Conservation (phyloP, 2,888 invertebrate genomes). For the Epistrophella euchroma region DNA sequence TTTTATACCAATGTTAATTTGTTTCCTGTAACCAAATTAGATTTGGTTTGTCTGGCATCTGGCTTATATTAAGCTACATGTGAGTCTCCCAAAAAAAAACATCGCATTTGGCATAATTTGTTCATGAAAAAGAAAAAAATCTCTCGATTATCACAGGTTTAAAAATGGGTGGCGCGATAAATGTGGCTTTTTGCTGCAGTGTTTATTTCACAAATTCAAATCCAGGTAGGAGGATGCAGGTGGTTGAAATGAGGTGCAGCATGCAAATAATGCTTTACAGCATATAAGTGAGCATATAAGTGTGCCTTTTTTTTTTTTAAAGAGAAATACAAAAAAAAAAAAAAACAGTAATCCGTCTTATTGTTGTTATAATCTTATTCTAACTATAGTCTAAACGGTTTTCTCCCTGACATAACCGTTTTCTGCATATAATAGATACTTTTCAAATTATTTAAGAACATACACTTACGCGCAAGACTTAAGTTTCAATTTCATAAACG, state of each 20-base stretch:
- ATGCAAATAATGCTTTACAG: neutral
- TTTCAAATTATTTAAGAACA: slow-evolving; percentile 40
- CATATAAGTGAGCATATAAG: no score
- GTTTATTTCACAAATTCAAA: slow-evolving; percentile 13
- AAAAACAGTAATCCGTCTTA: slow-evolving; percentile 18
- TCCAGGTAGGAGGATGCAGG: slow-evolving; percentile 33
- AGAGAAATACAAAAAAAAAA: neutral
- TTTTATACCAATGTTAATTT: slow-evolving; percentile 29
- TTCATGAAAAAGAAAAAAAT: slow-evolving; percentile 4
- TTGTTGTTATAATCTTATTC: neutral
- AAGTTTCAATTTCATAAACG: slow-evolving; percentile 64
- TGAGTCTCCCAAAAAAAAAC: slow-evolving; percentile 3
- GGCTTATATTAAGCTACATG: neutral
- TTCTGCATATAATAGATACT: neutral
- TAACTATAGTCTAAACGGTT: slow-evolving; percentile 19
- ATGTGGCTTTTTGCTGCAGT: slow-evolving; percentile 1
- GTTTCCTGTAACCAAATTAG: slow-evolving; percentile 66
- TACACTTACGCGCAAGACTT: slow-evolving; percentile 39
- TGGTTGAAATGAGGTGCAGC: slow-evolving; percentile 26
- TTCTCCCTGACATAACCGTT: slow-evolving; percentile 40
- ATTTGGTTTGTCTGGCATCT: slow-evolving; percentile 62
- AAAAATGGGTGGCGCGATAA: slow-evolving; percentile 16
- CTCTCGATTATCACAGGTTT: slow-evolving; percentile 15
- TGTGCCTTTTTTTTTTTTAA: neutral
- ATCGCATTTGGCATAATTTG: slow-evolving; percentile 42